Evolutionary conservation across 2,888 invertebrate species (phyloP), one percentile per base, ranked within the genome.

Genomic region (Sinopyrophorus schimmeli): DNA sequence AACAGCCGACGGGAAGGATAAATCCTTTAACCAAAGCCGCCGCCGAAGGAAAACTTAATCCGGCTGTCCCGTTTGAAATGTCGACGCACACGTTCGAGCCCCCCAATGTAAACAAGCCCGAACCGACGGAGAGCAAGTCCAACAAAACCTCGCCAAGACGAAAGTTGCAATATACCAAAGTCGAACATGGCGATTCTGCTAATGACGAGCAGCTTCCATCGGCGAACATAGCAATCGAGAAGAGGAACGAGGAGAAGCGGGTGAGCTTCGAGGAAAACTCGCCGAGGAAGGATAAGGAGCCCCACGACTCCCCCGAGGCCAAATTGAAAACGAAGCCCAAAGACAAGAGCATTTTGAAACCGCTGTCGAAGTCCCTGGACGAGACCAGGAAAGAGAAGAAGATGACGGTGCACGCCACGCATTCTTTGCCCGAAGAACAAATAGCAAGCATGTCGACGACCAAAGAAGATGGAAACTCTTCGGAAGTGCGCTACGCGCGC

Each of bases 21-120:
- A 72, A 72, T 61, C 72, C 73, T 3, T 53, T 73, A 21, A 67
- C 71, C 55, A 65, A 64, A 52, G 61, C 66, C 38, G 68, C 65
- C 3, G 64, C 51, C 1, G 57, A 59, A 49, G 47, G 55, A 5
- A 53, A 53, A 47, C 41, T 53, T 12, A 49, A 40, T 21, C 10
- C 46, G 4, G 49, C 49, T 10, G 53, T 49, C 7, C 23, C 48
- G 2, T 53, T 53, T 26, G 53, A 48, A 34, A 30, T 53, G n/a
- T 31, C 26, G 14, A 31, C 20, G 3, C 17, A 16, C 9, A 34
- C 15, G 18, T 12, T 21, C 3, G 28, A 26, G 5, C n/a, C 18
- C 1, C 5, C 18, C 5, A 17, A 11, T 3, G 31, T 26, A 28
- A 21, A 32, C 3, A 37, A 17, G 28, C n/a, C n/a, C n/a, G 32